These are phyloP conservation scores for Mesoclemmys tuberculata DNA, from an alignment of 2,113 vertebrate genomes.

Conservation along the genomic window DNA sequence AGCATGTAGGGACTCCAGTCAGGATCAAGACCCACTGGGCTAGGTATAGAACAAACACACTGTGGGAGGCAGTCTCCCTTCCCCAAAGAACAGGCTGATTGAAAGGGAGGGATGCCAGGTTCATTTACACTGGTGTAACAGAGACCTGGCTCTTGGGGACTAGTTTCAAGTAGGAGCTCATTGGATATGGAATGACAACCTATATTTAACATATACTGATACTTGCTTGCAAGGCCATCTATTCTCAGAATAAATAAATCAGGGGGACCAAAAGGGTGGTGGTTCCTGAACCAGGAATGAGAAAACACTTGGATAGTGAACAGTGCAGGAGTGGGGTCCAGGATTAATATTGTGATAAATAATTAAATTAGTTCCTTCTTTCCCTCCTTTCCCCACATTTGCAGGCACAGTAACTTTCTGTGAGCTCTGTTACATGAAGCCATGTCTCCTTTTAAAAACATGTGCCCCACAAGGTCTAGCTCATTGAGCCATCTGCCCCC, in stretches of 20 bases:
- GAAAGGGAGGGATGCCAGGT: rapidly evolving
- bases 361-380: rapidly evolving
- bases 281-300: not conserved
- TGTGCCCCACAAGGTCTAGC: rapidly evolving
- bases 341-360: not conserved
- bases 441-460: not conserved
- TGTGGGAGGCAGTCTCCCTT: not conserved
- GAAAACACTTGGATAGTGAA: not conserved
- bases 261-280: not conserved
- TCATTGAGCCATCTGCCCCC: rapidly evolving
- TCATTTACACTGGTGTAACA: rapidly evolving
- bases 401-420: not conserved
- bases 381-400: not conserved
- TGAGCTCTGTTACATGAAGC: rapidly evolving
- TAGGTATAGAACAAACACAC: rapidly evolving
- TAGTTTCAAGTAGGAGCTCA: not conserved
- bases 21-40: rapidly evolving
- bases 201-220: not conserved
- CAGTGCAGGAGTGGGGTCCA: not conserved
- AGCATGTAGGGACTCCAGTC: not conserved
- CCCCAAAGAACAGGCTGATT: not conserved
- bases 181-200: not conserved
- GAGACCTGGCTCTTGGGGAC: not conserved
- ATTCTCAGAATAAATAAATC: not conserved
- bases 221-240: not conserved